Conservation (phyloP, 2,888 invertebrate genomes). For the Agonum fuliginosum region DNA sequence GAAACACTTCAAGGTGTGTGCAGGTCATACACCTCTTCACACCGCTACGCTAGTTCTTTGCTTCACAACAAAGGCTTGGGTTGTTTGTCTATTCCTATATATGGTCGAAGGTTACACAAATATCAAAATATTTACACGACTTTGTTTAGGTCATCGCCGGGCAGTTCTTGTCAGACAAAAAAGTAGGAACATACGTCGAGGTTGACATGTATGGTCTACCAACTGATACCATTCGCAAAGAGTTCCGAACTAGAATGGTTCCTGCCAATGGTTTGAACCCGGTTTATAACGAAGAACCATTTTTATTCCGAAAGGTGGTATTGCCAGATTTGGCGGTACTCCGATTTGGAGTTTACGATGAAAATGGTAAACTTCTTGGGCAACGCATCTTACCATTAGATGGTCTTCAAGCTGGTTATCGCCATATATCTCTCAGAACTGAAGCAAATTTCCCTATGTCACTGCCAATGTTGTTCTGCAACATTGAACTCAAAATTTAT, state of each 20-base stretch:
- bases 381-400: constrained; percentile 98
- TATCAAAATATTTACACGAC: too few species aligned
- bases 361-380: constrained; percentile 95
- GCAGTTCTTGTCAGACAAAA: constrained; percentile 99
- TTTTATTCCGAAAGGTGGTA: constrained; percentile 98
- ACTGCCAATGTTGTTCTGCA: constrained; percentile 98
- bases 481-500: constrained; percentile 99
- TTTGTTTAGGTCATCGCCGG: constrained; percentile 91
- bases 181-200: constrained; percentile 99
- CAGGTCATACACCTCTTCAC: too few species aligned
- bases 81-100: too few species aligned
- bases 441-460: constrained; percentile 99
- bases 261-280: constrained; percentile 99
- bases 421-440: constrained; percentile 97
- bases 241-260: constrained; percentile 96
- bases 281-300: constrained; percentile 98
- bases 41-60: too few species aligned
- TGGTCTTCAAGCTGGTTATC: constrained; percentile 97
- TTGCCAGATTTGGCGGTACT: constrained; percentile 97
- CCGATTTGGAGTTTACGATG: constrained; percentile 98
- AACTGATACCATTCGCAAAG: constrained; percentile 98
- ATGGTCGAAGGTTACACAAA: too few species aligned
- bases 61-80: too few species aligned
- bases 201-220: constrained; percentile 98
- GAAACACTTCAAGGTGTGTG: too few species aligned